Conservation (phyloP, 2,113 vertebrate species). For the Tretioscincus oriximinensis region DNA sequence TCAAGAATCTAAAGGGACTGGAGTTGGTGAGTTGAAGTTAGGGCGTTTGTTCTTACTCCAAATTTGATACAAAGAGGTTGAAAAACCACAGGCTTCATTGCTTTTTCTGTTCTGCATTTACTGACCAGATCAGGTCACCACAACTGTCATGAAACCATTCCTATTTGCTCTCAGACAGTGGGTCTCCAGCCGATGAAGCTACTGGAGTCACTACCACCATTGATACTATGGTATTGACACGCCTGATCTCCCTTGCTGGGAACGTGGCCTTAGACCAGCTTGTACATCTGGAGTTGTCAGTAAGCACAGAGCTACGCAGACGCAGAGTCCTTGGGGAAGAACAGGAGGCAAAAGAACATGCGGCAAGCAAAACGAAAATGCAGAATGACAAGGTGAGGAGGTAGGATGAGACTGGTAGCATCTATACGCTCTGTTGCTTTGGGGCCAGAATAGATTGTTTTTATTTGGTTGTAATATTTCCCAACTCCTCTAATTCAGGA, state of each 20-base stretch:
- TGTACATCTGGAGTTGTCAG: conserved; percentile 85
- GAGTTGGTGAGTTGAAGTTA: conserved; percentile 30
- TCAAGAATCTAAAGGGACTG: conserved; percentile 43
- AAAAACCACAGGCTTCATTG: neutral
- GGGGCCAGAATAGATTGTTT: neutral
- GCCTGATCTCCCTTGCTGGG: conserved; percentile 89
- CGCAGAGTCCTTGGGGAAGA: conserved; percentile 83
- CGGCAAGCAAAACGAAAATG: conserved; percentile 35
- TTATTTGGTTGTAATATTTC: neutral
- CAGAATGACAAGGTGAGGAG: conserved; percentile 62
- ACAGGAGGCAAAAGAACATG: conserved; percentile 52
- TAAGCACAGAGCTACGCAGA: conserved; percentile 87
- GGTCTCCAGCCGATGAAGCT: conserved; percentile 11
- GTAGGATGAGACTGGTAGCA: neutral
- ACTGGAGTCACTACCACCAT: conserved; percentile 34
- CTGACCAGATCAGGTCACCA: neutral
- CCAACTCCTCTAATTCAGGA: neutral
- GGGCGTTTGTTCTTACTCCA: accelerated
- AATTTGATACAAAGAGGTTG: neutral
- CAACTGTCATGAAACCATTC: neutral
- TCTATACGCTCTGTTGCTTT: neutral
- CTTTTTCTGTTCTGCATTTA: neutral
- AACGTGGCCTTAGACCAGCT: conserved; percentile 92
- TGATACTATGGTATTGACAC: conserved; percentile 76
- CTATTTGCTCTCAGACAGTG: conserved; percentile 30